These are phyloP conservation scores for Lepidothrix coronata DNA, from an alignment of 2,113 vertebrate species.

Conservation along the genomic window DNA sequence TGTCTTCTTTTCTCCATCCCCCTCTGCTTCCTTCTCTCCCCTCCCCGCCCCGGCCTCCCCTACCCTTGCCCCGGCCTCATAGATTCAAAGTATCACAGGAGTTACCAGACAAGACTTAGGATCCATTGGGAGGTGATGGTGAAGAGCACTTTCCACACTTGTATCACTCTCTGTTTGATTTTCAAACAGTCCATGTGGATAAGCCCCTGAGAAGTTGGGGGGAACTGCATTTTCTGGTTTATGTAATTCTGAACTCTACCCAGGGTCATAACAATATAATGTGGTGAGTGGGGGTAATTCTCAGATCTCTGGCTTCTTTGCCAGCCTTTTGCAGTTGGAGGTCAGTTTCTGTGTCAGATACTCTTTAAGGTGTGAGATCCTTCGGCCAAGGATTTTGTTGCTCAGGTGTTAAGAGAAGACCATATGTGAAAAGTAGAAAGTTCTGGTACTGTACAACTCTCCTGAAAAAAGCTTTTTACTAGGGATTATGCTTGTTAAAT, in stretches of 20 bases:
- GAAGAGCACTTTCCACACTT: neutral
- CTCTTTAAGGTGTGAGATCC: neutral
- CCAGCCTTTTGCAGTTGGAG: neutral
- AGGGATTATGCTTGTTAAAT: neutral
- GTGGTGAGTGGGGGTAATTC: accelerated
- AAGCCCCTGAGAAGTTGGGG: too few relatives aligned
- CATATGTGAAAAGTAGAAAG: accelerated
- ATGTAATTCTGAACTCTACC: neutral
- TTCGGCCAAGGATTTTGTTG: neutral
- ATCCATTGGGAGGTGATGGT: neutral
- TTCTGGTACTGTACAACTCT: neutral
- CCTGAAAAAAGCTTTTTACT: neutral
- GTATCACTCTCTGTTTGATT: neutral
- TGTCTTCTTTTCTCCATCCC: neutral
- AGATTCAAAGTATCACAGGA: neutral
- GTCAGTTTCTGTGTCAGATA: neutral
- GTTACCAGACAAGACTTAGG: neutral
- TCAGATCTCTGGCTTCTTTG: neutral
- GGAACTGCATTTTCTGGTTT: neutral
- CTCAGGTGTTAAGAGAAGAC: neutral
- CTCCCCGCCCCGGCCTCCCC: too few relatives aligned
- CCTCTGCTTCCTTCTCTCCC: too few relatives aligned
- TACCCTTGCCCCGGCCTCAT: neutral
- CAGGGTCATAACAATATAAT: neutral
- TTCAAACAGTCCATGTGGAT: neutral